Percentiles rank a stretch among this genome's conserved stretches.
These are phyloP conservation scores for Sebastes oblongus DNA, from an alignment of 2,797 vertebrate species.

Conservation along the genomic window DNA sequence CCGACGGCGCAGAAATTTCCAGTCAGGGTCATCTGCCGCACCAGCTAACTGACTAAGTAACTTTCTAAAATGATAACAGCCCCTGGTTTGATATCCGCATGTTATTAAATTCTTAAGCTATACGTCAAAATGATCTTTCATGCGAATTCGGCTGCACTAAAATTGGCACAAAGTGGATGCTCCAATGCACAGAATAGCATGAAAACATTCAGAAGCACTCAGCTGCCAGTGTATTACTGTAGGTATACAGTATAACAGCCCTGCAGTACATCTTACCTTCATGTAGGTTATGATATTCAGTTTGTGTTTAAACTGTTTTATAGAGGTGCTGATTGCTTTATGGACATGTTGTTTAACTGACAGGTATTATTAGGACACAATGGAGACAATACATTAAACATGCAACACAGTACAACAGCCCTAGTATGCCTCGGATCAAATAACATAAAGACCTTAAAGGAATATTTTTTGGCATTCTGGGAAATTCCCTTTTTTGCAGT, in stretches of 20 bases:
- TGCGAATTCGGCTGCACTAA: not conserved
- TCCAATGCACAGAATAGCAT: not conserved
- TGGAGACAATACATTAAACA: not conserved
- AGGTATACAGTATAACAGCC: not conserved
- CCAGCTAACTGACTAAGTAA: too few species aligned
- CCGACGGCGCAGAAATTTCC: not conserved
- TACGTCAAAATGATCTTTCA: not conserved
- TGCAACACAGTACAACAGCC: not conserved
- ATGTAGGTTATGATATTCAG: not conserved
- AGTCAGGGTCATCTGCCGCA: not conserved
- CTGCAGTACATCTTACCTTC: not conserved
- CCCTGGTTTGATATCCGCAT: not conserved
- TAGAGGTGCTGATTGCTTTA: not conserved
- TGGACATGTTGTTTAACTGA: not conserved
- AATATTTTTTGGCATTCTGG: not conserved
- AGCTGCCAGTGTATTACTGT: not conserved
- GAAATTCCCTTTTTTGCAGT: not conserved
- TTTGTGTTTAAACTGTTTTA: not conserved
- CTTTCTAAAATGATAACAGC: not conserved
- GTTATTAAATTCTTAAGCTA: not conserved
- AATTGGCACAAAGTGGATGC: not conserved
- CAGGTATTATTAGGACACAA: not conserved
- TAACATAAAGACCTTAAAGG: not conserved
- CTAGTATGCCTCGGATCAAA: accelerated
- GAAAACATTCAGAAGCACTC: not conserved